phyloP scores from a whole-genome alignment of 2,888 invertebrate species.

The Drosophila picticornis region DNA sequence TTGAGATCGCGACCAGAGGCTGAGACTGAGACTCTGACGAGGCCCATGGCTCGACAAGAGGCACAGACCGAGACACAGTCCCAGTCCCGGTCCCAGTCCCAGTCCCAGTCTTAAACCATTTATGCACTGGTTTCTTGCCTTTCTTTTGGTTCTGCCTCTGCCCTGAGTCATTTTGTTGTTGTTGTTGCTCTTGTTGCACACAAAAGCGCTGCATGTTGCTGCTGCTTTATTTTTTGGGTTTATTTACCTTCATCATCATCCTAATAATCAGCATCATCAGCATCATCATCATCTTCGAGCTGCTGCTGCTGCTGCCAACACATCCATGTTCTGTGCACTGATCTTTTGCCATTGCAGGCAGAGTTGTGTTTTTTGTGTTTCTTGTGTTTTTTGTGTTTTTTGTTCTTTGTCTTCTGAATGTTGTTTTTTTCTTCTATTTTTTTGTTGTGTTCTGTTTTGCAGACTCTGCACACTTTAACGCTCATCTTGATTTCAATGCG shows the following conservation, averaged over 20 bases:
- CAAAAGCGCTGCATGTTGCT: constrained; percentile 65
- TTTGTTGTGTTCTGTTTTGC: constrained; percentile 48
- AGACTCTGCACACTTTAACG: constrained; percentile 58
- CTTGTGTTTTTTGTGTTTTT: not conserved
- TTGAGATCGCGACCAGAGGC: constrained; percentile 21
- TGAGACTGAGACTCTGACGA: not conserved
- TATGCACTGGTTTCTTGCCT: constrained; percentile 70
- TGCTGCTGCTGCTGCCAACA: constrained; percentile 25
- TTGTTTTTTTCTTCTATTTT: constrained; percentile 20
- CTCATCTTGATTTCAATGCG: constrained; percentile 60
- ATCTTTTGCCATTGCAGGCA: constrained; percentile 61
- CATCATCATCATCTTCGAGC: constrained; percentile 25
- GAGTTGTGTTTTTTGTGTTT: too few species aligned
- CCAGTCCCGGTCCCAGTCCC: constrained; percentile 16
- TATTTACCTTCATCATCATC: constrained; percentile 64
- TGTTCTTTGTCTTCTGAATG: constrained; percentile 26
- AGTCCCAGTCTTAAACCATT: constrained; percentile 50
- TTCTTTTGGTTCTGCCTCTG: constrained; percentile 56
- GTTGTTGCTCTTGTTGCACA: constrained; percentile 37
- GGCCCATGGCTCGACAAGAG: constrained; percentile 12
- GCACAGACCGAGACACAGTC: constrained; percentile 25
- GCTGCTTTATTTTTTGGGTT: constrained; percentile 52
- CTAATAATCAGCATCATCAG: constrained; percentile 4
- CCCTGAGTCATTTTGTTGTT: constrained; percentile 57
- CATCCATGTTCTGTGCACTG: constrained; percentile 57